phyloP scores from a whole-genome alignment of 2,797 vertebrate species.

The Enteromius paludinosus region DNA sequence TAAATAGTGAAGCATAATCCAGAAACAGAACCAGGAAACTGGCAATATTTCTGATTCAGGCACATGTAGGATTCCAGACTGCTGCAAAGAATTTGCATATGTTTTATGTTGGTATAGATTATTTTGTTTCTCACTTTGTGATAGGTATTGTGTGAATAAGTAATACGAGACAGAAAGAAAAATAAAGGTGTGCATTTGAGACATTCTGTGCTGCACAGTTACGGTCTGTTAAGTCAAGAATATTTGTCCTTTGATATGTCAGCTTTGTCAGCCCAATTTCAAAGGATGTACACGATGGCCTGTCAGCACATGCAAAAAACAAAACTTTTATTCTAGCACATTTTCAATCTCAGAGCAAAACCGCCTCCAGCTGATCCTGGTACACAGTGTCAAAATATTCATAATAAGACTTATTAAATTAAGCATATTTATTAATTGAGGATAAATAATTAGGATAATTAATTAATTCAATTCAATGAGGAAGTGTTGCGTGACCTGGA shows the following conservation, averaged over 20 bases:
- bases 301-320: not conserved
- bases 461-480: too few species aligned
- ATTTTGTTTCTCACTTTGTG: not conserved
- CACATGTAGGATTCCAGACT: not conserved
- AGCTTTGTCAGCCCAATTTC: not conserved
- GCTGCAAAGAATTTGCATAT: not conserved
- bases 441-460: too few species aligned
- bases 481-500: not conserved
- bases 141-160: not conserved
- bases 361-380: not conserved
- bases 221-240: not conserved
- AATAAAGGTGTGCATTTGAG: not conserved
- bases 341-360: not conserved
- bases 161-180: not conserved
- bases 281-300: not conserved
- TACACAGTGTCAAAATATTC: not conserved
- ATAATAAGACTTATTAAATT: not conserved
- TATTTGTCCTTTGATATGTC: conserved; percentile 5
- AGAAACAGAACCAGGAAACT: not conserved
- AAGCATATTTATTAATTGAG: not conserved
- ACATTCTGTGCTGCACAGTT: not conserved
- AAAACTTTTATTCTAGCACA: not conserved
- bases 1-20: not conserved
- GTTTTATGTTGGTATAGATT: not conserved
- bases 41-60: conserved; percentile 3